Evolutionary conservation across 2,797 vertebrate genomes (phyloP), one percentile per base, ranked within the genome.

Genomic region (Tauraco hartlaubi): DNA sequence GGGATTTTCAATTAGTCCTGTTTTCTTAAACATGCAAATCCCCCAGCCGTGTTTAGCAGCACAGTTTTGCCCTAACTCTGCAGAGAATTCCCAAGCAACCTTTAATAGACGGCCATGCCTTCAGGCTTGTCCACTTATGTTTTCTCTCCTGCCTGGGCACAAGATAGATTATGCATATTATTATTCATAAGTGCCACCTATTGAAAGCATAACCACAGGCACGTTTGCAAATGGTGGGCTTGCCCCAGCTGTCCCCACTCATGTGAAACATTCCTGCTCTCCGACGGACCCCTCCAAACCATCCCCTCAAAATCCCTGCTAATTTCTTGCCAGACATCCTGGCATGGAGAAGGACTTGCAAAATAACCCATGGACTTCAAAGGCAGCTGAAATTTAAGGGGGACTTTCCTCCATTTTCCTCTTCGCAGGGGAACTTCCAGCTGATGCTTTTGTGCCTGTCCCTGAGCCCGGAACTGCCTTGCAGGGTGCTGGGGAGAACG

Each of bases 21-120:
- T 96, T 96, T 95, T 84, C 94, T 97, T 92, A 96, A 96, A 95
- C 79, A 94, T 97, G 91, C 91, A 96, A 96, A 97, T 97, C 96
- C 95, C 88, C 67, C 62, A 92, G 94, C 87, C 91, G 25, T 95
- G 92, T 96, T 97, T 96, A 96, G 92, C 87, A 86, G 89, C 92
- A 84, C 92, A 94, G 89, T 96, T 96, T 96, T 95, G 82, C 95
- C 69, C 82, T 92, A 86, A 88, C 85, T 77, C 96, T 96, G 87
- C 85, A 37, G 95, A 96, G 94, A 96, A 97, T 96, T 97, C 96
- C 94, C 89, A 91, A 95, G 96, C 96, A 97, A 96, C 96, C 94
- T 96, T 96, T 97, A 97, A 96, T 96, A 96, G 89, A 92, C 1
- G 90, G 79, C 91, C 96, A 92, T 96, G 92, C 96, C 96, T 97